Evolutionary conservation across 92 coral and sea anemone genomes (phyloP).

Genomic region (Ricordea florida): DNA sequence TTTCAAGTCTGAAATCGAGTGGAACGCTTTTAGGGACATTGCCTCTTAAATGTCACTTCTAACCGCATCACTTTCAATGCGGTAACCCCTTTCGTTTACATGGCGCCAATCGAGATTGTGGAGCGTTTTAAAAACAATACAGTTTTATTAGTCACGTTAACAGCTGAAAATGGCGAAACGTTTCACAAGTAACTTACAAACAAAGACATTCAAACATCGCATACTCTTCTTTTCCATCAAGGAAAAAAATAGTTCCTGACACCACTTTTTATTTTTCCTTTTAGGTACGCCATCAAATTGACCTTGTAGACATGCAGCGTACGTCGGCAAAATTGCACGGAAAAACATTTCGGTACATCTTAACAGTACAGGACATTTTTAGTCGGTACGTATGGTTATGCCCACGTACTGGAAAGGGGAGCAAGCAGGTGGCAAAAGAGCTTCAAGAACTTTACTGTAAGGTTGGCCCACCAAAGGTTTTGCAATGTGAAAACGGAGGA

Average conservation of each 20-base stretch:
- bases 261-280: background rate
- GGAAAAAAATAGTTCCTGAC: background rate
- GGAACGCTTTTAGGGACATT: no score
- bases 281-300: conserved; percentile 29
- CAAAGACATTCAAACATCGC: background rate
- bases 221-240: background rate
- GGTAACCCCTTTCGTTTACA: no score
- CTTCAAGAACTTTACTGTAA: conserved; percentile 5
- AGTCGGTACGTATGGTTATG: conserved; percentile 39
- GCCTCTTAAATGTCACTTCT: no score
- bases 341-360: conserved; percentile 8
- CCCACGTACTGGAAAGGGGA: conserved; percentile 17
- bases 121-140: background rate
- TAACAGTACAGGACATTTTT: conserved; percentile 45
- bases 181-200: background rate
- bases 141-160: background rate
- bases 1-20: no score
- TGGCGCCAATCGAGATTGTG: no score
- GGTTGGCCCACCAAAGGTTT: conserved; percentile 21
- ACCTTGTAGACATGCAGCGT: conserved; percentile 25
- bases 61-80: no score
- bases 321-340: background rate
- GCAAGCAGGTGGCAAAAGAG: conserved; percentile 10
- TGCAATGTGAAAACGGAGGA: conserved; percentile 21
- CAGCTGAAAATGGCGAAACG: background rate